Base-by-base conservation (phyloP, 2,113 vertebrate species). In the Pseudonaja textilis region DNA sequence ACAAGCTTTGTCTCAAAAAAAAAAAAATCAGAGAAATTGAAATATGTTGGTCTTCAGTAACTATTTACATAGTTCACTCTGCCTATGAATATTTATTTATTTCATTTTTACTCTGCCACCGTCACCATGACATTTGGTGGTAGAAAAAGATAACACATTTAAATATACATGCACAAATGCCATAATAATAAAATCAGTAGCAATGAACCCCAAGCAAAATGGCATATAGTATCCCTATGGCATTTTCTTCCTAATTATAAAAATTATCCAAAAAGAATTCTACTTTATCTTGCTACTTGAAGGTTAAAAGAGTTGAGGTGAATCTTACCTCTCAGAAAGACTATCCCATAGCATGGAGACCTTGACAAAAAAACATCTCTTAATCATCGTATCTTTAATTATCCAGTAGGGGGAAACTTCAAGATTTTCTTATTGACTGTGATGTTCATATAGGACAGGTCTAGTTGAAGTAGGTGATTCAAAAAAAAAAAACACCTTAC, bases 11-110 rank as follows among this genome's bases (percentile, higher is more conserved):
- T 74, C 22, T 93, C 42, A 42, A 42, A 55, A 26, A 90, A 93
- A 81, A 39, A 39, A 90, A 93, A 74, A n/a, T 95, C 4, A 47
- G 39, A 42, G 54, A 11, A 4, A n/a, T 94, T 95, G 57, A 93
- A 94, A 91, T 93, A 1, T 64, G 61, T 26, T 95, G 74, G 86
- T 91, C 2, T 89, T 92, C 10, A 26, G 3, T 89, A 20, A 93
- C 54, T 26, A 64, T 94, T 91, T 90, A 47, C 20, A 93, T 86
- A 39, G 56, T 29, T 54, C 23, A 74, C 91, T 87, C 20, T 81
- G 4, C 0, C 1, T 69, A 90, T 2, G 7, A 85, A 6, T 52
- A 12, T 42, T 81, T 81, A 42, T 81, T 81, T 81, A 81, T 81
- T 81, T 81, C 74, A 81, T 42, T 81, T 81, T 42, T 81, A 42